Base-by-base conservation (phyloP, 2,888 invertebrate genomes). In the Volucella inanis region DNA sequence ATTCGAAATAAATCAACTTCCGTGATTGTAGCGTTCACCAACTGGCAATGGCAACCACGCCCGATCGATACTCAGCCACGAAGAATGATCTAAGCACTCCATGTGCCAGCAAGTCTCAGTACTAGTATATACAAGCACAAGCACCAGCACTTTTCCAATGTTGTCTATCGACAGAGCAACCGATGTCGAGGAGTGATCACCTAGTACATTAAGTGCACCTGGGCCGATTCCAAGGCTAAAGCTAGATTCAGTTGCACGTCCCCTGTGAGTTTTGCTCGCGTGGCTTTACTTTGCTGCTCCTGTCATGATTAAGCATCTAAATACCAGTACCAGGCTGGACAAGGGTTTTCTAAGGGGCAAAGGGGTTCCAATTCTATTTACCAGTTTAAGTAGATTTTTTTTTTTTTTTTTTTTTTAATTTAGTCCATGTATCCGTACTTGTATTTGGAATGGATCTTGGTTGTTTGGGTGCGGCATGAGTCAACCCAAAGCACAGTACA, bases 1-100 rank as follows among this genome's bases (percentile, higher is more conserved):
- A 80, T 85, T 80, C 85, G 68, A 85, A 85, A 85, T 85, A 85
- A 85, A 85, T 85, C 85, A 81, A 85, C 85, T 85, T 85, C 85
- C 85, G 85, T 81, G 85, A 85, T 81, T 85, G 81, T 62, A 74
- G 72, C 76, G 77, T 62, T 74, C 67, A 83, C 62, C 78, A 72
- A 71, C 76, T 81, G 38, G 64, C 59, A 85, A 85, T 81, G 31
- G 64, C 54, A 85, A 85, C 85, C 85, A 85, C 85, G 85, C 85
- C 85, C 85, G 76, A 68, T 62, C 85, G 76, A 68, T 62, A 41
- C 54, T 45, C 52, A 52, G 10, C 55, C 47, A 39, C 41, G n/a
- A 10, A 31, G 3, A 39, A 14, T 78, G 71, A 72, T 79, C 57
- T 59, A 74, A 68, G 74, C 64, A 74, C 64, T 76, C 59, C 59